Conservation (phyloP, 2,797 vertebrate genomes). For the Sparidentex hasta region DNA sequence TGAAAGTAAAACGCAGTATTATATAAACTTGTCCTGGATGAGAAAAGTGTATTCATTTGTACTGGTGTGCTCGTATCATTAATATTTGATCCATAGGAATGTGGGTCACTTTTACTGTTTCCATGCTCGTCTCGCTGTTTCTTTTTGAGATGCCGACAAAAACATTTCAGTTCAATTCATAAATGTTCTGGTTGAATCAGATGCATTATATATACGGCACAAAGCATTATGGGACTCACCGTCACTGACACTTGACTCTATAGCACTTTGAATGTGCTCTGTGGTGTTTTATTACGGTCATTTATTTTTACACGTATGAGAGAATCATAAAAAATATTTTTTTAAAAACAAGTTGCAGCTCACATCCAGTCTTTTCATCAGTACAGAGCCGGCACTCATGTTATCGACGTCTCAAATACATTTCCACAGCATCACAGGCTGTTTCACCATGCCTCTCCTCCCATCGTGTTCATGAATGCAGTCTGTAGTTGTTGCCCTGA, state of each 20-base stretch:
- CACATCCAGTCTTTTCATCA: no score
- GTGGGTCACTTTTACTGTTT: neutral
- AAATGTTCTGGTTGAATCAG: neutral
- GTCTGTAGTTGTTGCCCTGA: neutral
- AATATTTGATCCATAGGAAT: neutral
- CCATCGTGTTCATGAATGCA: neutral
- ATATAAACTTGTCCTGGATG: neutral
- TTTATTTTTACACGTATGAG: neutral
- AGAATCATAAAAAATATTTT: no score
- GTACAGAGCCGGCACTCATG: neutral
- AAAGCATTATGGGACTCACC: neutral
- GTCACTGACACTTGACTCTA: neutral
- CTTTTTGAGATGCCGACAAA: neutral
- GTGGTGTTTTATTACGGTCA: neutral
- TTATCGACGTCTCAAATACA: neutral
- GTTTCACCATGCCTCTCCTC: neutral
- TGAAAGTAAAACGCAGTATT: neutral
- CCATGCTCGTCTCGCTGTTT: neutral
- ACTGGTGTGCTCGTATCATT: neutral
- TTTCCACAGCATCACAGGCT: neutral
- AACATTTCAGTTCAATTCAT: neutral
- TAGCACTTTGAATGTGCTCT: neutral
- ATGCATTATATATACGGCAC: no score
- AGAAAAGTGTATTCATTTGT: neutral
- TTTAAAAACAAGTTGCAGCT: neutral